Evolutionary conservation across 2,888 invertebrate species (phyloP).

Genomic region (Resseliella maxima): DNA sequence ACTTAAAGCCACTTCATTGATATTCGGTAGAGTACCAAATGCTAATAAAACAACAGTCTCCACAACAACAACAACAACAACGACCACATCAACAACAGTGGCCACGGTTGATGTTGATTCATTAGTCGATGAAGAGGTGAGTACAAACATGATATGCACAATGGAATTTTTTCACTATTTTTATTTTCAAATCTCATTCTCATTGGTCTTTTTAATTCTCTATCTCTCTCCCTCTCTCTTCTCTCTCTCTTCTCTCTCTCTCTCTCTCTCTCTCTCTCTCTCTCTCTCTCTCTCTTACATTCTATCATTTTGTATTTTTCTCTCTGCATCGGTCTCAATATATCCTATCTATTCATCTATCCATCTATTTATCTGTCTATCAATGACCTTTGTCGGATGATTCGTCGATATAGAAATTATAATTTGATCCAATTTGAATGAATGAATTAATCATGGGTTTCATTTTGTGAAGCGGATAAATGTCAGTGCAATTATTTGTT

Average conservation of each 20-base stretch:
- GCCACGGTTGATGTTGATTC: slow-evolving; percentile 62
- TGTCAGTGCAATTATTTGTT: background rate
- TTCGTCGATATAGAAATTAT: background rate
- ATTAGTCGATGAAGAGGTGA: slow-evolving; percentile 65
- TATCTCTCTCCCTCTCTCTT: no score
- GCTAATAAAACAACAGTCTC: slow-evolving; percentile 68
- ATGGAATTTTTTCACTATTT: no score
- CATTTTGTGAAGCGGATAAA: background rate
- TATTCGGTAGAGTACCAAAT: slow-evolving; percentile 69
- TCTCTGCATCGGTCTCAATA: no score
- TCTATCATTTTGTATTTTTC: no score
- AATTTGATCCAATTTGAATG: slow-evolving; percentile 33
- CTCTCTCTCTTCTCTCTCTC: background rate
- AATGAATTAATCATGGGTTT: background rate
- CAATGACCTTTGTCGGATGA: background rate
- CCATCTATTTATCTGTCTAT: background rate
- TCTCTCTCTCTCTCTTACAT: no score
- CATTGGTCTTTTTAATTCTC: no score
- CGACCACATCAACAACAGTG: slow-evolving; percentile 60
- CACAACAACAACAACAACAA: slow-evolving; percentile 63
- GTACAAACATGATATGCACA: background rate
- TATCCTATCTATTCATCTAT: background rate
- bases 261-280: no score
- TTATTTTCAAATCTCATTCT: no score
- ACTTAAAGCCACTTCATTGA: slow-evolving; percentile 72